Percentiles rank a stretch among this genome's conserved stretches.
Conservation (phyloP, 37 sponge, comb jelly and placozoan species). For the Amphimedon queenslandica region DNA sequence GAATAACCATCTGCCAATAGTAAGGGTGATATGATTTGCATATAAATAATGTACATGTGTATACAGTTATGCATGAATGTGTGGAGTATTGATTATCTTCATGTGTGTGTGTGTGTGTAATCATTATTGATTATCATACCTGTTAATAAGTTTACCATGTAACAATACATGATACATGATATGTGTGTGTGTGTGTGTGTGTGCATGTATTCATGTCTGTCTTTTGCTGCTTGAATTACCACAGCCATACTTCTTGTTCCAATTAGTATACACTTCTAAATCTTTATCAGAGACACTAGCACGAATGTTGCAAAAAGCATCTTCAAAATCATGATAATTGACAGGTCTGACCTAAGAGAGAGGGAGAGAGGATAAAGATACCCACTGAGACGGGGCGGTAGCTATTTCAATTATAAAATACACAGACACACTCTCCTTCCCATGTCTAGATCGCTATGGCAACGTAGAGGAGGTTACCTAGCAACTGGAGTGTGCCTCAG, state of each 20-base stretch:
- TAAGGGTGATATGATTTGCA: neutral
- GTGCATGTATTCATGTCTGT: neutral
- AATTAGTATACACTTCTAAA: slow-evolving; percentile 81
- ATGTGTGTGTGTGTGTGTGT: neutral
- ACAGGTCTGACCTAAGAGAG: slow-evolving; percentile 77
- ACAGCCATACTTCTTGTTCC: slow-evolving; percentile 94
- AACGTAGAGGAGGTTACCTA: no score
- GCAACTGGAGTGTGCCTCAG: no score
- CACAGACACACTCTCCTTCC: no score
- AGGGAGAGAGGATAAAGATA: neutral
- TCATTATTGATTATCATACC: neutral
- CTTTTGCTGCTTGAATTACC: slow-evolving; percentile 15
- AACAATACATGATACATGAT: neutral
- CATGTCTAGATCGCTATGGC: no score
- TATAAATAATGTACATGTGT: neutral
- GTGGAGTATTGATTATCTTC: neutral
- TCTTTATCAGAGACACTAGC: slow-evolving; percentile 90
- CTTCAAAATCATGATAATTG: slow-evolving; percentile 67
- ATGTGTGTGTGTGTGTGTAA: neutral
- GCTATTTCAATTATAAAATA: no score
- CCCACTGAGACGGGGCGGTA: no score
- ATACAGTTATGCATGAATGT: neutral
- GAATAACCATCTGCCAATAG: no score
- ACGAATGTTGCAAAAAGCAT: slow-evolving; percentile 59
- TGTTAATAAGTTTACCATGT: neutral